Conservation (phyloP, 2,888 invertebrate genomes). For the Opisthograptis luteolata region DNA sequence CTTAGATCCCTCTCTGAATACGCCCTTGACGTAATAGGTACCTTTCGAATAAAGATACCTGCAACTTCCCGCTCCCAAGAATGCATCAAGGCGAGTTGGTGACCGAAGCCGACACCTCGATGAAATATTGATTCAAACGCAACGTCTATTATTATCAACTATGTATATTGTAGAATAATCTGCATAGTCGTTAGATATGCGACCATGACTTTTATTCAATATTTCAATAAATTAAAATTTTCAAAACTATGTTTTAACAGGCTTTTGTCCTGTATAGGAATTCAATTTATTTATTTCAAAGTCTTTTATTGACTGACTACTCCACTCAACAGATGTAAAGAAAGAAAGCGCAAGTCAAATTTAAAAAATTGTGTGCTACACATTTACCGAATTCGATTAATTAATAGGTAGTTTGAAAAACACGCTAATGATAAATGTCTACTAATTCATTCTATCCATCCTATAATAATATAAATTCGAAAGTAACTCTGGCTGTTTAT, state of each 20-base stretch:
- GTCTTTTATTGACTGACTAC: too few species aligned
- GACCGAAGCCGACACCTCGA: slow-evolving; percentile 45
- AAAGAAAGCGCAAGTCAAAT: too few species aligned
- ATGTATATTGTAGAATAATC: background rate
- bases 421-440: too few species aligned
- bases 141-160: background rate
- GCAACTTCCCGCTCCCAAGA: slow-evolving; percentile 68
- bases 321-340: too few species aligned
- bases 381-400: too few species aligned
- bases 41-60: slow-evolving; percentile 29
- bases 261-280: background rate
- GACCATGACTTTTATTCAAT: slow-evolving; percentile 1
- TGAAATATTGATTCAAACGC: slow-evolving; percentile 15
- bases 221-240: background rate
- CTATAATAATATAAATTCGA: too few species aligned
- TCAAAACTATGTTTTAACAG: background rate
- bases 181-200: background rate
- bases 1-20: too few species aligned
- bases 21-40: slow-evolving; percentile 26
- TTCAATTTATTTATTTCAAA: too few species aligned
- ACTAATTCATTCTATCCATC: too few species aligned
- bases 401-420: too few species aligned
- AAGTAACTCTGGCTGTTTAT: too few species aligned
- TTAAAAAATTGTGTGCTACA: too few species aligned
- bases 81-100: slow-evolving; percentile 71